Percentiles rank a stretch among this genome's conserved stretches.
These are phyloP conservation scores for Drosophila sproati DNA, from an alignment of 1,140 invertebrate genomes.

Conservation along the genomic window DNA sequence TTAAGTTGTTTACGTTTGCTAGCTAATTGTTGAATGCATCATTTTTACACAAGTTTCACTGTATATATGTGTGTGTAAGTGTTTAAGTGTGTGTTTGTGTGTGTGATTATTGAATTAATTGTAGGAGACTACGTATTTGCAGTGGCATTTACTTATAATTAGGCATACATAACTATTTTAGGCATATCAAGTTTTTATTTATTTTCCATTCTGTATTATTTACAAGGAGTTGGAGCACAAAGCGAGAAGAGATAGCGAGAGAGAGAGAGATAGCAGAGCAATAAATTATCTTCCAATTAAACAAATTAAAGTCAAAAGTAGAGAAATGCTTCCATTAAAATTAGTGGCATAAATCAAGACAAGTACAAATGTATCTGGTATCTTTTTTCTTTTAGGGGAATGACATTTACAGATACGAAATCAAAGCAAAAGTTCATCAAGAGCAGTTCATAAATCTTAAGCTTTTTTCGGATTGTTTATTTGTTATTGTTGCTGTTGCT, in stretches of 20 bases:
- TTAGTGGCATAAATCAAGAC: background rate
- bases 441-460: slow-evolving; percentile 49
- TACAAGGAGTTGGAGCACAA: slow-evolving; percentile 15
- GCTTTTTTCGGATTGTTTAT: slow-evolving; percentile 17
- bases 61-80: slow-evolving; percentile 10
- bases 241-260: background rate
- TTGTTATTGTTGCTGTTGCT: background rate
- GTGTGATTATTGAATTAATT: slow-evolving; percentile 64
- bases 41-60: slow-evolving; percentile 17
- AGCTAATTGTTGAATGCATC: slow-evolving; percentile 61
- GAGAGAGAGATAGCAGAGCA: background rate
- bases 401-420: background rate
- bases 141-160: slow-evolving; percentile 43
- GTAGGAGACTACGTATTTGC: slow-evolving; percentile 51
- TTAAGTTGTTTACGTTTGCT: slow-evolving; percentile 48
- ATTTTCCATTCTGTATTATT: slow-evolving; percentile 2
- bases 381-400: too few relatives aligned
- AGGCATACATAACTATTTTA: slow-evolving; percentile 49
- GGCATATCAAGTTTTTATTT: slow-evolving; percentile 41
- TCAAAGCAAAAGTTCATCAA: slow-evolving; percentile 17
- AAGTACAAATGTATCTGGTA: background rate
- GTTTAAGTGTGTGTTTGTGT: slow-evolving; percentile 17
- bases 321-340: background rate
- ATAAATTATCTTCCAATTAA: background rate
- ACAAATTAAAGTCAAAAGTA: background rate